A percentile compares a stretch with the other conserved stretches of the same genome.
phyloP scores from a whole-genome alignment of 2,888 invertebrate species.

The Pherbina coryleti region DNA sequence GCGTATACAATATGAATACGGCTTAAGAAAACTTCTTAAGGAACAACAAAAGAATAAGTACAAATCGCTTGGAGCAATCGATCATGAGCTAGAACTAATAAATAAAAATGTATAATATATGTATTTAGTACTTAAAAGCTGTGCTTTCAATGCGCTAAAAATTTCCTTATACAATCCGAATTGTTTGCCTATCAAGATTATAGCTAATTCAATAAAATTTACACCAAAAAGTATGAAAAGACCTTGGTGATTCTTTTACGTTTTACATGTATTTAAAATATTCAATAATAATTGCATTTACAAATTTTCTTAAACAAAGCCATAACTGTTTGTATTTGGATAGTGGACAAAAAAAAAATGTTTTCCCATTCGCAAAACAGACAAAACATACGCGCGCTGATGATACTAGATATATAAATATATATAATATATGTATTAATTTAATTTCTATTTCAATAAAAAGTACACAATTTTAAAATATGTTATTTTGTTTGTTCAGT shows the following conservation, averaged over 20 bases:
- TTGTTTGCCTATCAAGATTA: not conserved
- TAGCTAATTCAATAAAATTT: not conserved
- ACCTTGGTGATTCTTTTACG: not conserved
- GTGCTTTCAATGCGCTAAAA: not conserved
- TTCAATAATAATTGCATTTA: conserved; percentile 50
- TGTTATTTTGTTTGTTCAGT: not conserved
- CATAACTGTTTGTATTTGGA: conserved; percentile 10
- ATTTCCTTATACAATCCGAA: not conserved
- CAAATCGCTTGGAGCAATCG: too few relatives aligned
- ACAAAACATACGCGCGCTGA: not conserved
- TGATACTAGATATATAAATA: conserved; percentile 6
- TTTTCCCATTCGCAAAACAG: not conserved
- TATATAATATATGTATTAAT: conserved; percentile 13
- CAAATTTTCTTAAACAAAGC: conserved; percentile 40
- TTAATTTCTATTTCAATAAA: not conserved
- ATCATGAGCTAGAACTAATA: not conserved
- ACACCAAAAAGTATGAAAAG: not conserved
- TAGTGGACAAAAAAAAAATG: conserved; percentile 28
- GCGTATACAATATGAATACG: conserved; percentile 74
- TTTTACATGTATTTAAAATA: conserved; percentile 48
- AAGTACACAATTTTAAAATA: conserved; percentile 16
- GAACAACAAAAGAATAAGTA: not conserved
- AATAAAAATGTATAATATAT: not conserved
- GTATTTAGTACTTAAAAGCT: not conserved
- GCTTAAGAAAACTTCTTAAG: conserved; percentile 43